These are phyloP conservation scores for Hydrotaea cyrtoneurina DNA, from an alignment of 2,888 invertebrate genomes.

Conservation along the genomic window DNA sequence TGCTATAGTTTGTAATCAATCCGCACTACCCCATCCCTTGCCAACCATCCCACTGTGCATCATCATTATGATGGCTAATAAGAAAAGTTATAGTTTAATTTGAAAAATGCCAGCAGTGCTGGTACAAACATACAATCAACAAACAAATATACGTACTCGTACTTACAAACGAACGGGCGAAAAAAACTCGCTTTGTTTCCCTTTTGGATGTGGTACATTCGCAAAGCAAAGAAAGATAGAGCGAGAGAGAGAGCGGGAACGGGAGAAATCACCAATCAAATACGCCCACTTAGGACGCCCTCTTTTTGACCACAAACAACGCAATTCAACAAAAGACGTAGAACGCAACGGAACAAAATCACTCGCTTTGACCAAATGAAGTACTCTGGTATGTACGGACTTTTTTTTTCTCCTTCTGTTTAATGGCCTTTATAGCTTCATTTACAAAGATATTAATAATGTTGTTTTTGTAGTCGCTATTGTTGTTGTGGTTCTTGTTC, in stretches of 20 bases:
- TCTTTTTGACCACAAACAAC: slow-evolving; percentile 43
- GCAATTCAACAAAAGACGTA: slow-evolving; percentile 19
- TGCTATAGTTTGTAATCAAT: too few relatives aligned
- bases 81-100: slow-evolving; percentile 62
- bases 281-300: slow-evolving; percentile 63
- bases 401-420: slow-evolving; percentile 33
- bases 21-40: too few relatives aligned
- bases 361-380: slow-evolving; percentile 41
- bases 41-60: slow-evolving; percentile 8
- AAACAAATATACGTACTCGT: slow-evolving; percentile 42
- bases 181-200: slow-evolving; percentile 53
- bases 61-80: slow-evolving; percentile 59
- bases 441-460: slow-evolving; percentile 70
- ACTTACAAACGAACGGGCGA: slow-evolving; percentile 35
- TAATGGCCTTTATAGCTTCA: slow-evolving; percentile 69
- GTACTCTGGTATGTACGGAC: slow-evolving; percentile 25
- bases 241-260: not conserved
- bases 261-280: slow-evolving; percentile 32
- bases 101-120: slow-evolving; percentile 38
- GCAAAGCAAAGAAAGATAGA: not conserved
- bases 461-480: slow-evolving; percentile 2
- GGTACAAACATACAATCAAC: too few relatives aligned
- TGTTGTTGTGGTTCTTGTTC: slow-evolving; percentile 25
- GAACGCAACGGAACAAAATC: slow-evolving; percentile 31
- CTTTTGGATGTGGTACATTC: slow-evolving; percentile 44